These are phyloP conservation scores for Chrysomallon squamiferum DNA, from an alignment of 1,140 invertebrate species.

Conservation along the genomic window DNA sequence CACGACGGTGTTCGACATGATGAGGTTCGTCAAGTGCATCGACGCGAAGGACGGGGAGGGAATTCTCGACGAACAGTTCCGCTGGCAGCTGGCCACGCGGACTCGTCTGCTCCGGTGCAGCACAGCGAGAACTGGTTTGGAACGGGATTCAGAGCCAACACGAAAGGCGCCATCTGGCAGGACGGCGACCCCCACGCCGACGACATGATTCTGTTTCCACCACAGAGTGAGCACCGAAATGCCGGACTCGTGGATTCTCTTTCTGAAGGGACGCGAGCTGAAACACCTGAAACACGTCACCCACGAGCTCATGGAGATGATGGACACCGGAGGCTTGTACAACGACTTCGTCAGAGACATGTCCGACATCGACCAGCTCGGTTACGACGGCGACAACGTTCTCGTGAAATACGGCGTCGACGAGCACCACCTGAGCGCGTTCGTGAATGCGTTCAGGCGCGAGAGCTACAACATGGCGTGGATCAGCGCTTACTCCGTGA, in stretches of 20 bases:
- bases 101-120: conserved; percentile 20
- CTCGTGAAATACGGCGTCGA: conserved; percentile 36
- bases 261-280: conserved; percentile 34
- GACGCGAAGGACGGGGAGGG: conserved; percentile 18
- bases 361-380: conserved; percentile 24
- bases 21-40: conserved; percentile 43
- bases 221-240: background rate
- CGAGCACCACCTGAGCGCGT: conserved; percentile 48
- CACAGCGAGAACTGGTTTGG: conserved; percentile 33
- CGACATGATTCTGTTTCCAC: conserved; percentile 44
- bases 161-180: conserved; percentile 43
- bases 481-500: conserved; percentile 41
- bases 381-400: conserved; percentile 12
- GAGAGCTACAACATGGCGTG: conserved; percentile 44
- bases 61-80: conserved; percentile 33
- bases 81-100: conserved; percentile 27
- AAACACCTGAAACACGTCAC: conserved; percentile 34
- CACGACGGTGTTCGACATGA: conserved; percentile 52
- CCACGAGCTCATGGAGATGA: conserved; percentile 28
- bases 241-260: conserved; percentile 36
- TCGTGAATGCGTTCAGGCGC: conserved; percentile 34
- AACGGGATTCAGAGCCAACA: conserved; percentile 41
- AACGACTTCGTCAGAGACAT: conserved; percentile 42
- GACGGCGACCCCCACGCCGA: conserved; percentile 42
- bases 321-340: conserved; percentile 9